Percentiles rank a stretch among this genome's conserved stretches.
phyloP scores from a whole-genome alignment of 2,888 invertebrate species.

The Stegana nigrithorax region DNA sequence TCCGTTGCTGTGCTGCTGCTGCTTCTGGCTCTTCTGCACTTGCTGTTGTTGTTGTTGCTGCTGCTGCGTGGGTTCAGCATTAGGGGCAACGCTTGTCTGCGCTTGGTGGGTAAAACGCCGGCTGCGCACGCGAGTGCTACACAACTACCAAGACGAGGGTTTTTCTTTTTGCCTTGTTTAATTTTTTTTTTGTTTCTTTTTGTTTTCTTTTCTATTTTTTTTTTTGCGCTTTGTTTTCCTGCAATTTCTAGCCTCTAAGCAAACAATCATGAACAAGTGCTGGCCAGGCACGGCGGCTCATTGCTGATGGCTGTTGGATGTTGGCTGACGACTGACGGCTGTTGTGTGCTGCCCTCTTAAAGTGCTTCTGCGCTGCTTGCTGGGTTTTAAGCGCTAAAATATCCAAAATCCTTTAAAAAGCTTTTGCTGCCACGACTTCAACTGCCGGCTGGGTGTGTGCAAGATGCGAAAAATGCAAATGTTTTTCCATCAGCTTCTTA shows the following conservation, averaged over 20 bases:
- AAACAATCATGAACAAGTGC: slow-evolving; percentile 48
- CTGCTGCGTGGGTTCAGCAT: too few species aligned
- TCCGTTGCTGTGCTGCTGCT: too few species aligned
- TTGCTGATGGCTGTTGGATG: too few species aligned
- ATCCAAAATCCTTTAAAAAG: slow-evolving; percentile 58
- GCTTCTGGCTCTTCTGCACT: too few species aligned
- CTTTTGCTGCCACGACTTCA: slow-evolving; percentile 47
- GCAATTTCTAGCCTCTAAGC: too few species aligned
- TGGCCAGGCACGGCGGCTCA: too few species aligned
- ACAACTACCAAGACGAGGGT: too few species aligned
- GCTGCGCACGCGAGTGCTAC: slow-evolving; percentile 44
- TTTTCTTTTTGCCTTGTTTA: too few species aligned
- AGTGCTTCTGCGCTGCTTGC: slow-evolving; percentile 37
- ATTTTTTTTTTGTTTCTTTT: slow-evolving; percentile 26
- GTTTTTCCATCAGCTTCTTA: slow-evolving; percentile 53
- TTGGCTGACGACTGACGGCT: not conserved
- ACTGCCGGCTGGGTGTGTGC: not conserved
- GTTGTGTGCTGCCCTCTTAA: slow-evolving; percentile 32
- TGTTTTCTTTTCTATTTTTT: slow-evolving; percentile 43
- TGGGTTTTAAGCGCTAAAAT: slow-evolving; percentile 47
- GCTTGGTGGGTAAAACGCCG: slow-evolving; percentile 45
- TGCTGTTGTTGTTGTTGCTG: too few species aligned
- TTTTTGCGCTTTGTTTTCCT: too few species aligned
- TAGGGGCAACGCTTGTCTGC: too few species aligned
- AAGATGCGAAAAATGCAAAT: slow-evolving; percentile 47